A percentile compares a stretch with the other conserved stretches of the same genome.
These are phyloP conservation scores for Heteromormyrus szaboi DNA, from an alignment of 2,797 vertebrate genomes.

Conservation along the genomic window DNA sequence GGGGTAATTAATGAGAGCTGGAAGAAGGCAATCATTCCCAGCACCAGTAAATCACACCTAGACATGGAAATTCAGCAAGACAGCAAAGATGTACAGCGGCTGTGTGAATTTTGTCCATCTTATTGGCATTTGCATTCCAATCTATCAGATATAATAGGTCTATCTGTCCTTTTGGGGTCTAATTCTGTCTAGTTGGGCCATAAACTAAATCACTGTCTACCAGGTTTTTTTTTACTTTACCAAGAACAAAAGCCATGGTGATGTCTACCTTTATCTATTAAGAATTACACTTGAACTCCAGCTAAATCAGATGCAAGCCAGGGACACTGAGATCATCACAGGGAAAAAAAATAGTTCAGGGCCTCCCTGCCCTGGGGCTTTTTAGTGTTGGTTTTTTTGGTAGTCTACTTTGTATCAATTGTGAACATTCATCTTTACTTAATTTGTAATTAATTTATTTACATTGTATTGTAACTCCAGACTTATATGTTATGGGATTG, in stretches of 20 bases:
- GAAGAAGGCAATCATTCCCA: conserved; percentile 2
- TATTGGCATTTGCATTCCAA: background rate
- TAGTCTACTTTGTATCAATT: background rate
- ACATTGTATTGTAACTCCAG: background rate
- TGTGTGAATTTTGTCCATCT: conserved; percentile 6
- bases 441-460: background rate
- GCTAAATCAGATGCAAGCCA: background rate
- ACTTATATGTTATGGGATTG: background rate
- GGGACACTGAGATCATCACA: background rate
- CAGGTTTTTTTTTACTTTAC: background rate
- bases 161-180: background rate
- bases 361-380: background rate
- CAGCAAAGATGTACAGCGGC: background rate
- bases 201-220: background rate
- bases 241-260: background rate
- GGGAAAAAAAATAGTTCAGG: background rate
- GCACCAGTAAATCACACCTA: conserved; percentile 5
- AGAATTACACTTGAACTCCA: background rate
- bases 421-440: background rate
- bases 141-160: background rate
- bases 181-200: background rate
- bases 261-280: background rate
- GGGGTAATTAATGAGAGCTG: conserved; percentile 13
- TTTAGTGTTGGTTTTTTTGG: background rate
- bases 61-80: background rate